Evolutionary conservation across 1,140 invertebrate genomes (phyloP), one percentile per base, ranked within the genome.

Genomic region (Cydia fagiglandana): DNA sequence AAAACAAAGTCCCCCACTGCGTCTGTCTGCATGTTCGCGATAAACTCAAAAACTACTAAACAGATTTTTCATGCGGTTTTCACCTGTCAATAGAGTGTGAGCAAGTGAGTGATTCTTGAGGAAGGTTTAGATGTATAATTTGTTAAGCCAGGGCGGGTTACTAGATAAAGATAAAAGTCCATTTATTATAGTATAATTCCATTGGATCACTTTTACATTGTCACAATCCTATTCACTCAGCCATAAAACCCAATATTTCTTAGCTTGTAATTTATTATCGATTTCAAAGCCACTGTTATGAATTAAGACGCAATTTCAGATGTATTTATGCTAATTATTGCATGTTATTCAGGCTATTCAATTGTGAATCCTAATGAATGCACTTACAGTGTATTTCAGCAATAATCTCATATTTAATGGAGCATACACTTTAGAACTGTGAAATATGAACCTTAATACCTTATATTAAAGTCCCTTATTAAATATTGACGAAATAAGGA

Each of bases 221-320:
- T 15, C 12, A 47, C 10, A 15, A 13, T 15, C 45, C 12, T 47
- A 10, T 45, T 4, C 45, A 47, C 10, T 15, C 10, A 5, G 13
- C 45, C 12, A 13, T 47, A 47, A 47, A 6, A 12, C 41, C 3
- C 7, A 10, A 0, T 4, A 53, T 53, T 7, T 5, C 13, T n/a
- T 53, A 53, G n/a, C n/a, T 53, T 53, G 3, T 53, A n/a, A 17
- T 17, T 53, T 10, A 61, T 61, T 61, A 24, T 61, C 20, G 12
- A 61, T 61, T 61, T 3, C 20, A 24, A 20, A 24, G 20, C 17
- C 10, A 61, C 56, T 7, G 17, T n/a, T 53, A 61, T 61, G 56
- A 24, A 61, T 61, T 12, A 61, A 61, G 20, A 61, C 56, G 56
- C 56, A 61, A 12, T 61, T 61, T 61, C 56, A 61, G 17, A 61